Conservation (phyloP, 1,140 invertebrate genomes). For the Lordiphosa collinella region DNA sequence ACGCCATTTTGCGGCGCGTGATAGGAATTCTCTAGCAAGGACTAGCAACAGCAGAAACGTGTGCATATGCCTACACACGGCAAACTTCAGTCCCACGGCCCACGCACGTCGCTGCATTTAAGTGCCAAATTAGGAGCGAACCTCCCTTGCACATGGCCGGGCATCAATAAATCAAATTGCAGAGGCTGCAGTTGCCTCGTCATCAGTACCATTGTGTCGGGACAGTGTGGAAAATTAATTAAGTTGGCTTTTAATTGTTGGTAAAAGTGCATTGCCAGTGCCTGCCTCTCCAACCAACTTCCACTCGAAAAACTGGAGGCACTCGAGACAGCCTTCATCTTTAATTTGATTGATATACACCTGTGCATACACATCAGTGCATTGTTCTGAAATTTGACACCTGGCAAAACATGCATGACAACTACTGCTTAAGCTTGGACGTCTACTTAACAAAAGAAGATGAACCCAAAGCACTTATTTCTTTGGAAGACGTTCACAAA, state of each 20-base stretch:
- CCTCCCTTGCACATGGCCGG: conserved; percentile 41
- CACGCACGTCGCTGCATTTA: conserved; percentile 73
- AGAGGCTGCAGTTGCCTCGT: conserved; percentile 55
- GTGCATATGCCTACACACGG: conserved; percentile 62
- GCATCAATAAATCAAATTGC: conserved; percentile 46
- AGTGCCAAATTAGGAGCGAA: conserved; percentile 65
- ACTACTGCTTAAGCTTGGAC: too few species aligned
- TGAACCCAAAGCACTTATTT: too few species aligned
- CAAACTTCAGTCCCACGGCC: conserved; percentile 31
- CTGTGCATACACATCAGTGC: too few species aligned
- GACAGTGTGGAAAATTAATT: conserved; percentile 47
- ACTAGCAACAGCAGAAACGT: conserved; percentile 34
- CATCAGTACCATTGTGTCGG: conserved; percentile 36
- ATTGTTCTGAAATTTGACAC: too few species aligned
- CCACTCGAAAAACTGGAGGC: not conserved
- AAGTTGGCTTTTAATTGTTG: conserved; percentile 36
- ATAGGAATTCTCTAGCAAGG: conserved; percentile 55
- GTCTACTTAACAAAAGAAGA: too few species aligned
- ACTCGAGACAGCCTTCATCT: not conserved
- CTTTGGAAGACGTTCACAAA: too few species aligned
- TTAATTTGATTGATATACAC: not conserved
- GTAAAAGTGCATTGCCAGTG: conserved; percentile 29
- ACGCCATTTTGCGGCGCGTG: conserved; percentile 71
- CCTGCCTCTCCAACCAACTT: conserved; percentile 2
- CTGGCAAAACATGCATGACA: too few species aligned